Percentiles rank a stretch among this genome's conserved stretches.
Conservation (phyloP, 1,140 invertebrate species). For the Druon quercuslanigerum region DNA sequence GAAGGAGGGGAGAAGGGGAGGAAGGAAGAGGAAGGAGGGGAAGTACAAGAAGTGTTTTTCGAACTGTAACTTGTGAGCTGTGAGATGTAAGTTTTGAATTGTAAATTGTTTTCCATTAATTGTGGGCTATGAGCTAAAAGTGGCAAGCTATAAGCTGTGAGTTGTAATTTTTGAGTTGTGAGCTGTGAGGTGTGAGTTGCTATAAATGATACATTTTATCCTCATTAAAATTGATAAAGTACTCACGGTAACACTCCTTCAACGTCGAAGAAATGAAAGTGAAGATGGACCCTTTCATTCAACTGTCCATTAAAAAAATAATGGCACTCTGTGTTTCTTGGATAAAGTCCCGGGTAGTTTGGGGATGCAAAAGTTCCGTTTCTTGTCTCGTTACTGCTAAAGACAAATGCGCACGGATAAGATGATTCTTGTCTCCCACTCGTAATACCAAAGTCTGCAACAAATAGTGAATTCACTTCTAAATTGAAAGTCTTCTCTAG, state of each 20-base stretch:
- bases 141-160: no score
- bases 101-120: no score
- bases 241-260: conserved; percentile 93
- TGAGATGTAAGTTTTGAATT: no score
- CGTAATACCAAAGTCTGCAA: conserved; percentile 87
- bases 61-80: no score
- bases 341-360: conserved; percentile 95
- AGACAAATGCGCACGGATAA: conserved; percentile 88
- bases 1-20: no score
- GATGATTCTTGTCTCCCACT: conserved; percentile 83
- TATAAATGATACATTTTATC: no score
- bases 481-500: no score
- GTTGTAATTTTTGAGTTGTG: no score
- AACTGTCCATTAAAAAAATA: conserved; percentile 93
- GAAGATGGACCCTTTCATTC: conserved; percentile 88
- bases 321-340: conserved; percentile 93
- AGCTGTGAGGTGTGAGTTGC: no score
- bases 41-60: no score
- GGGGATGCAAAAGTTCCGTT: conserved; percentile 93
- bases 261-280: conserved; percentile 93
- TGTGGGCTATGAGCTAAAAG: no score
- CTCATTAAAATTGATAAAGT: conserved; percentile 14
- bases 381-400: conserved; percentile 85
- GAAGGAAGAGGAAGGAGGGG: no score
- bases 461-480: conserved; percentile 34